Conservation (phyloP, 2,113 vertebrate species). For the Psammodynastes pulverulentus region DNA sequence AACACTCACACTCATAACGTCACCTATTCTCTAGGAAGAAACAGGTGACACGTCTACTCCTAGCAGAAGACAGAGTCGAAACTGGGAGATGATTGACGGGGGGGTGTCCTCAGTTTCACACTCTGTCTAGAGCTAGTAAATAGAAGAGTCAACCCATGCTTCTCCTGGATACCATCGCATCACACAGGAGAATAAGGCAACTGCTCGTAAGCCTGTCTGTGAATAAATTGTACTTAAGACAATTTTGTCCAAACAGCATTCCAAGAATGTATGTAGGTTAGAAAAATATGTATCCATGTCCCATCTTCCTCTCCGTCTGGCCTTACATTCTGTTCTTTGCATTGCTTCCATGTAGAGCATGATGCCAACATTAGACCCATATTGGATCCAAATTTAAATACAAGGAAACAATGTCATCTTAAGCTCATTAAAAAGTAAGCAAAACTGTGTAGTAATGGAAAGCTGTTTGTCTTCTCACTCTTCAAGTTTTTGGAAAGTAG, state of each 20-base stretch:
- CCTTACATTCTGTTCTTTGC: background rate
- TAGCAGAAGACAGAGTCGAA: too few species aligned
- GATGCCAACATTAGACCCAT: background rate
- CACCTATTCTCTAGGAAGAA: too few species aligned
- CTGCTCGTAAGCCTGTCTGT: background rate
- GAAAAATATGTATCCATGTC: background rate
- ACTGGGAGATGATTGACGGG: too few species aligned
- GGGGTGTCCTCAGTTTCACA: too few species aligned
- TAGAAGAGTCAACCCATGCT: too few species aligned
- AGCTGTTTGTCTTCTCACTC: background rate
- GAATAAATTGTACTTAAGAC: background rate
- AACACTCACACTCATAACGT: too few species aligned
- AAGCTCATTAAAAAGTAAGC: background rate
- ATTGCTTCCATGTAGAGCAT: background rate
- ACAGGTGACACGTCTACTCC: too few species aligned
- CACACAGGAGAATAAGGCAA: too few species aligned
- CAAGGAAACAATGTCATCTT: background rate
- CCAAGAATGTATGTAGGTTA: background rate
- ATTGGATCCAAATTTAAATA: background rate
- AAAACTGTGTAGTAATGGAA: background rate
- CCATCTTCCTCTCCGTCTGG: background rate
- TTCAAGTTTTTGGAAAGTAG: background rate
- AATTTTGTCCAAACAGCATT: background rate
- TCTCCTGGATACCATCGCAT: too few species aligned
- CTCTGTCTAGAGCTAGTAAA: too few species aligned